Conservation (phyloP, 2,797 vertebrate species). For the Labeo calbasu region DNA sequence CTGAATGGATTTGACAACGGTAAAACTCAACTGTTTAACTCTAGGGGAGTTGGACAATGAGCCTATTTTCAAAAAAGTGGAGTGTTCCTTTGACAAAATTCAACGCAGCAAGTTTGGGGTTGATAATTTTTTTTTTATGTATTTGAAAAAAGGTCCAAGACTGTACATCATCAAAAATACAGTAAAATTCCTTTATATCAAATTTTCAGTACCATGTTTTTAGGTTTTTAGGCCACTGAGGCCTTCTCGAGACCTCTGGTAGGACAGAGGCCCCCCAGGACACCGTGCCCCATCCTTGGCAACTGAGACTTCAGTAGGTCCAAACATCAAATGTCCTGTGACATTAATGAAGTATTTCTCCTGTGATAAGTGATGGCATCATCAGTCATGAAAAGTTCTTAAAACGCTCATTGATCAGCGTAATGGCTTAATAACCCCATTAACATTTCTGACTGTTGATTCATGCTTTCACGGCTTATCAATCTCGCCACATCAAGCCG, state of each 20-base stretch:
- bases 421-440: slow-evolving; percentile 56
- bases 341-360: slow-evolving; percentile 35
- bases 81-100: too few species aligned
- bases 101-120: too few species aligned
- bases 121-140: too few species aligned
- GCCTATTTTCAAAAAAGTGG: too few species aligned
- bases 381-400: slow-evolving; percentile 56
- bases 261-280: neutral
- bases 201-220: neutral
- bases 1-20: too few species aligned
- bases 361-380: slow-evolving; percentile 43
- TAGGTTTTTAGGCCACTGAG: neutral
- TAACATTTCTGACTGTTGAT: slow-evolving; percentile 60
- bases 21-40: too few species aligned
- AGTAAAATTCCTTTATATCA: neutral
- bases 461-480: slow-evolving; percentile 59
- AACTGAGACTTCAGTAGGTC: slow-evolving; percentile 3
- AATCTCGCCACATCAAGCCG: slow-evolving; percentile 45
- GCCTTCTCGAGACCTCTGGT: neutral
- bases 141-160: too few species aligned
- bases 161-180: too few species aligned
- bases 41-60: too few species aligned
- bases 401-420: slow-evolving; percentile 54
- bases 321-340: slow-evolving; percentile 18
- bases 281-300: neutral